A percentile compares a stretch with the other conserved stretches of the same genome.
phyloP scores from a whole-genome alignment of 2,113 vertebrate genomes.

The Castor canadensis region DNA sequence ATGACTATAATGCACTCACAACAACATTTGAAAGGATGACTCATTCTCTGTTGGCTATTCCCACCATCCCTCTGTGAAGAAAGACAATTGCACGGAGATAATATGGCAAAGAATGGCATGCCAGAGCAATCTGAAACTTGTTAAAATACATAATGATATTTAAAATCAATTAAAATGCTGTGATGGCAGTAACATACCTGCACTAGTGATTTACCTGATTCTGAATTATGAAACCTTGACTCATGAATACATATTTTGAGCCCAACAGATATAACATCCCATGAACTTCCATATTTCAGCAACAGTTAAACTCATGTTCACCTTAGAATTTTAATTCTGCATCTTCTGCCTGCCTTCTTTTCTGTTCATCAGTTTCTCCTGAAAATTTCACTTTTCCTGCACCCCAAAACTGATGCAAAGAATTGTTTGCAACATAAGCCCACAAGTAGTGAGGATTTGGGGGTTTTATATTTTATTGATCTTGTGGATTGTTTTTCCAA shows the following conservation, averaged over 20 bases:
- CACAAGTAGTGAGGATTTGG: background rate
- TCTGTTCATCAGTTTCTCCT: background rate
- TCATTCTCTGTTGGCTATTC: conserved; percentile 35
- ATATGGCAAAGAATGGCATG: conserved; percentile 48
- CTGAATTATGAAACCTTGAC: background rate
- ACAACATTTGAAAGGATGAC: conserved; percentile 43
- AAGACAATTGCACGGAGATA: conserved; percentile 50
- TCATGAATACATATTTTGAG: conserved; percentile 35
- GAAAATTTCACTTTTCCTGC: background rate
- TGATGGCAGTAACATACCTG: background rate
- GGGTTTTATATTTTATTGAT: background rate
- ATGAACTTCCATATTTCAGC: background rate
- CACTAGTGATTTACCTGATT: conserved; percentile 18
- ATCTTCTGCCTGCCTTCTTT: background rate
- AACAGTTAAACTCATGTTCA: background rate
- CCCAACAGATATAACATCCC: background rate
- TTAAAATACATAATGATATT: conserved; percentile 45
- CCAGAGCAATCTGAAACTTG: conserved; percentile 49
- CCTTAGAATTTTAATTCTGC: background rate
- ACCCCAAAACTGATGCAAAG: background rate
- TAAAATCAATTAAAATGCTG: conserved; percentile 72
- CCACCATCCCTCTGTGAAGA: conserved; percentile 46
- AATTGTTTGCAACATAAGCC: background rate
- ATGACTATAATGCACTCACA: conserved; percentile 64
- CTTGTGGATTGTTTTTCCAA: background rate